These are phyloP conservation scores for Acipenser oxyrinchus DNA, from an alignment of 2,797 vertebrate species.

Conservation along the genomic window DNA sequence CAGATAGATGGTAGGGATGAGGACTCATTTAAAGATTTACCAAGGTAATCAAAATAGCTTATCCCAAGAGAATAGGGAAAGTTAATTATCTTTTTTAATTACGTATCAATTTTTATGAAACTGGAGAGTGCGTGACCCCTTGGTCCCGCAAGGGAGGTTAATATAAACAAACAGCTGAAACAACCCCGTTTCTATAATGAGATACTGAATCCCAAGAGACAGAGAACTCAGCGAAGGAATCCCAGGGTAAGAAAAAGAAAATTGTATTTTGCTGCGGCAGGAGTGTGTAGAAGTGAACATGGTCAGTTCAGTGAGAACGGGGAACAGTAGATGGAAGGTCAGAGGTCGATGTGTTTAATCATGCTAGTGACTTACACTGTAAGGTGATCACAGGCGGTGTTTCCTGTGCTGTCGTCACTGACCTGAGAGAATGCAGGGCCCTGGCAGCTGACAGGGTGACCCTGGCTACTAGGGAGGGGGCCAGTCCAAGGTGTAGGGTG, in stretches of 20 bases:
- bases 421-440: background rate
- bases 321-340: background rate
- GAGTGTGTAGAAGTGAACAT: constrained; percentile 14
- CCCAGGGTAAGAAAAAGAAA: background rate
- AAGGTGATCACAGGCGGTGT: background rate
- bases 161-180: constrained; percentile 17
- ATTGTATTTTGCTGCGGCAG: constrained; percentile 1
- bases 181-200: constrained; percentile 21
- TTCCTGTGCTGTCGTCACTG: background rate
- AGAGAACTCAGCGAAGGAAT: background rate
- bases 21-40: no score
- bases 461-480: background rate
- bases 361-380: constrained; percentile 3
- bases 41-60: no score
- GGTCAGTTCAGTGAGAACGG: constrained; percentile 7
- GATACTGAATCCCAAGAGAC: constrained; percentile 15
- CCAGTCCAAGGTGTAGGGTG: constrained; percentile 6
- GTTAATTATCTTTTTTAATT: no score
- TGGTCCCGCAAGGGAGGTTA: background rate
- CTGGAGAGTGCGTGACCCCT: no score
- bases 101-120: no score
- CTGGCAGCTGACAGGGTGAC: background rate
- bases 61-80: no score
- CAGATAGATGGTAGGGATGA: no score
- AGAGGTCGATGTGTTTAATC: background rate